Evolutionary conservation across 2,797 vertebrate genomes (phyloP).

Genomic region (Poeciliopsis turneri): DNA sequence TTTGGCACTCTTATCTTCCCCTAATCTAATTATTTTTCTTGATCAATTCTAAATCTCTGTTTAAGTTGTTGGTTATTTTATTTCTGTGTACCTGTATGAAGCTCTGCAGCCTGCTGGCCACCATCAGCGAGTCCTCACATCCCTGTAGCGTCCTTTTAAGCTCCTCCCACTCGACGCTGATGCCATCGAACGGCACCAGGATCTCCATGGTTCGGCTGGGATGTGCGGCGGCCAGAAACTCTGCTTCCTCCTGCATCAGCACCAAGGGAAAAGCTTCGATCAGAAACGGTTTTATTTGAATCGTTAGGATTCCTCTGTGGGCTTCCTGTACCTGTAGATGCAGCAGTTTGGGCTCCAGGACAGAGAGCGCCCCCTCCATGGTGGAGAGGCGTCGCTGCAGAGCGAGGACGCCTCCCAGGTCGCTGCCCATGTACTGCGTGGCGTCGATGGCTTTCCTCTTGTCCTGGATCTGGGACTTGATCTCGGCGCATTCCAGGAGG

Average conservation of each 20-base stretch:
- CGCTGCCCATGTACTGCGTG: constrained; percentile 84
- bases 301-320: neutral
- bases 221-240: constrained; percentile 84
- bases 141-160: constrained; percentile 87
- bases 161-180: constrained; percentile 90
- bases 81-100: constrained; percentile 82
- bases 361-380: constrained; percentile 90
- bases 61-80: neutral
- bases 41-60: neutral
- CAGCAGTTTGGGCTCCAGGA: constrained; percentile 89
- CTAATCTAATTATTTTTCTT: too few relatives aligned
- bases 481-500: constrained; percentile 90
- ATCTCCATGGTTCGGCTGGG: constrained; percentile 84
- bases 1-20: too few relatives aligned
- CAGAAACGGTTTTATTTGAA: neutral
- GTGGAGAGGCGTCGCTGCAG: constrained; percentile 90
- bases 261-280: neutral
- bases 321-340: constrained; percentile 78
- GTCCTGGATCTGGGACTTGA: constrained; percentile 90
- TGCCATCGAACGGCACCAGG: constrained; percentile 88
- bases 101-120: constrained; percentile 89
- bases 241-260: constrained; percentile 82
- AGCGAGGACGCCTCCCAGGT: constrained; percentile 86
- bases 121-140: constrained; percentile 89
- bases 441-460: constrained; percentile 91